Percentiles rank a stretch among this genome's conserved stretches.
Conservation (phyloP, 2,888 invertebrate species). For the Campoletis raptor region DNA sequence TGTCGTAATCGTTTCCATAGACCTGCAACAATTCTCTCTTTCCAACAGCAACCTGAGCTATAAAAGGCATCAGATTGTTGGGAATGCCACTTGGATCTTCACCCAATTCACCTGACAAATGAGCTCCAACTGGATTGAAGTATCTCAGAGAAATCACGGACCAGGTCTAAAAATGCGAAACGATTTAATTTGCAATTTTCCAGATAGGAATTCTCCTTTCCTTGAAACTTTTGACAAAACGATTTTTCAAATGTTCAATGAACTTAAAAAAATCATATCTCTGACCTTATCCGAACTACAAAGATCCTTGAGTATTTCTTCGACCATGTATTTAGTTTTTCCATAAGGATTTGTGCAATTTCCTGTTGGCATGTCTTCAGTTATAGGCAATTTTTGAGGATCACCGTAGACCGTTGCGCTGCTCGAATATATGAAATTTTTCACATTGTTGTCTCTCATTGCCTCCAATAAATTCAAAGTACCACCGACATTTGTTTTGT, state of each 20-base stretch:
- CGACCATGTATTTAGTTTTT: slow-evolving; percentile 96
- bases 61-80: slow-evolving; percentile 97
- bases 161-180: slow-evolving; percentile 87
- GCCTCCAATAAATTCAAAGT: slow-evolving; percentile 94
- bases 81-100: slow-evolving; percentile 97
- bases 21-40: slow-evolving; percentile 90
- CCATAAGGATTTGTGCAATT: slow-evolving; percentile 97
- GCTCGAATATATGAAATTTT: slow-evolving; percentile 86
- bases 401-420: slow-evolving; percentile 98
- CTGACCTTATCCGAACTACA: slow-evolving; percentile 91
- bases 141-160: slow-evolving; percentile 94
- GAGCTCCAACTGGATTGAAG: slow-evolving; percentile 98
- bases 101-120: slow-evolving; percentile 94
- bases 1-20: slow-evolving; percentile 95
- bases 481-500: slow-evolving; percentile 94
- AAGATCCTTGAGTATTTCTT: slow-evolving; percentile 96
- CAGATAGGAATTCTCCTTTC: not conserved
- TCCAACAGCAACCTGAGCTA: slow-evolving; percentile 96
- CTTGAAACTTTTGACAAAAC: not conserved
- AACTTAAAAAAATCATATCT: slow-evolving; percentile 25
- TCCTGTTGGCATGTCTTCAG: slow-evolving; percentile 94
- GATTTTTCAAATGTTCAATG: slow-evolving; percentile 15
- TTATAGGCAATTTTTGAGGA: slow-evolving; percentile 93
- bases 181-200: not conserved
- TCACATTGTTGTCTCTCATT: slow-evolving; percentile 81